Evolutionary conservation across 2,888 invertebrate species (phyloP), one percentile per base, ranked within the genome.

Genomic region (Apamea anceps): DNA sequence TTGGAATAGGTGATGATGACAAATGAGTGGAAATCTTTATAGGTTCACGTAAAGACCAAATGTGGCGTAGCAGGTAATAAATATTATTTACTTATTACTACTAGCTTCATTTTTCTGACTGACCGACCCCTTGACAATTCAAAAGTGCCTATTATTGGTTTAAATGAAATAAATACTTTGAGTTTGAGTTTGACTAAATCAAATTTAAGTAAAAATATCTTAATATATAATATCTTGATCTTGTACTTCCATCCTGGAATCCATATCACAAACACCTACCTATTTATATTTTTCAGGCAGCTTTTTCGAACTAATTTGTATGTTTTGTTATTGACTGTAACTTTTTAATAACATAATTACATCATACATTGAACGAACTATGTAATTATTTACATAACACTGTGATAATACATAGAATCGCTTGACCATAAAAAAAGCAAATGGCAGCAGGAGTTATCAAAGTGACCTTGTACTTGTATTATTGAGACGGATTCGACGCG

Each of bases 401-500:
- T 54, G 37, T 65, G 65, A 45, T 66, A 54, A 45, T 45, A 66
- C 28, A 79, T 60, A 79, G 15, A 63, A 51, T 72, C 12, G 37
- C 70, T 81, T 81, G 81, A 75, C 81, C 85, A 70, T 72, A 85
- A 60, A 75, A 84, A 78, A 82, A 75, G 15, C 67, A 86, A 76
- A 87, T 84, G 79, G 76, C 75, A 76, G 37, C 71, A 71, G 84
- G 51, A 79, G 79, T 72, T 79, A 78, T 86, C 79, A 75, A 85
- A 74, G 84, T 86, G 85, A 84, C 85, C 87, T 85, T 85, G 87
- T 62, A 60, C 66, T 76, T 82, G 60, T 81, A 72, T 65, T 75
- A 77, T 72, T 75, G 87, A 75, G 66, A 63, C 84, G 79, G 21
- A 83, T 83, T 85, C 79, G 84, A 82, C 57, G 60, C 87, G 66